Evolutionary conservation across 1,140 invertebrate genomes (phyloP), one percentile per base, ranked within the genome.

Genomic region (Temnothorax curvispinosus): DNA sequence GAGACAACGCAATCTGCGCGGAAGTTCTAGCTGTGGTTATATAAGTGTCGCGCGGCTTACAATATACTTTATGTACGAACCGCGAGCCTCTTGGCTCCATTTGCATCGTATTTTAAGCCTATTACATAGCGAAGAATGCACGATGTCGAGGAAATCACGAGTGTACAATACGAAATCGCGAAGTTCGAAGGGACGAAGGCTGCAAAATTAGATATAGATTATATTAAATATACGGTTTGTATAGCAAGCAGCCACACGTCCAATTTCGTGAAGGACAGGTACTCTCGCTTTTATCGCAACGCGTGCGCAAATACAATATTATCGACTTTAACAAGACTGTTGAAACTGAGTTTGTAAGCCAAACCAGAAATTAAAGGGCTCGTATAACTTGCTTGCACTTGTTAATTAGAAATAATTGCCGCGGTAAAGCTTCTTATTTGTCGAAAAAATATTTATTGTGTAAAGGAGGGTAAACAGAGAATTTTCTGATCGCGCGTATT

Each of bases 81-180:
- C 41, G 18, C 67, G 67, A 82, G 80, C 67, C 80, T 82, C 80
- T 82, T 82, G 80, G 80, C 80, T 82, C 67, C 67, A 82, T 82
- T 82, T 82, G 80, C 69, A 82, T 82, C 54, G 67, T 82, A 82
- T 82, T 82, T 82, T 82, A 82, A 82, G 67, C 80, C 80, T 82
- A 82, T 72, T 72, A 60, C 67, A 82, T 47, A 72, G 67, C 13
- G 80, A 82, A 74, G 80, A 82, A 82, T 82, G 78, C 78, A 52
- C 52, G 67, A 74, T 13, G 32, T 62, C 80, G 38, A 41, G 27
- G 56, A 74, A 82, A 74, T 82, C 21, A 13, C 27, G 41, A 27
- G n/a, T 21, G 44, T 21, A 58, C 67, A 60, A 69, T 69, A 54
- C 47, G 41, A n/a, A 32, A 58, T 74, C 54, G 32, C 54, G 3